Evolutionary conservation across 2,113 vertebrate genomes (phyloP).

Genomic region (Trogon melanurus): DNA sequence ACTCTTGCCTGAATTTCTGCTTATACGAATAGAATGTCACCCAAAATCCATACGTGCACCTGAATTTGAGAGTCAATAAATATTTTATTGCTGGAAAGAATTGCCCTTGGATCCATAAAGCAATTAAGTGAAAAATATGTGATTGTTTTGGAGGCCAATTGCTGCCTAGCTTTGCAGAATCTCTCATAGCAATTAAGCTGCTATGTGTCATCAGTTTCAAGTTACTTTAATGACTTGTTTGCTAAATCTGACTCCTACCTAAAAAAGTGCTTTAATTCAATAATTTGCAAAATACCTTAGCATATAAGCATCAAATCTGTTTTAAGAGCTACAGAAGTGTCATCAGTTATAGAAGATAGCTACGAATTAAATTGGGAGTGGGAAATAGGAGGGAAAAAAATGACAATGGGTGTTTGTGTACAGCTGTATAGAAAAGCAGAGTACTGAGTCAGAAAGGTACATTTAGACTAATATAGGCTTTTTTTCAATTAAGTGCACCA

Average conservation of each 20-base stretch:
- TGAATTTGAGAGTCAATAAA: neutral
- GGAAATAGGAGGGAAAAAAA: neutral
- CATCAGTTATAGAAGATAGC: conserved; percentile 33
- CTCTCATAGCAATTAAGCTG: conserved; percentile 42
- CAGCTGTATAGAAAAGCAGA: neutral
- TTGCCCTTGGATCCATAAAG: conserved; percentile 3
- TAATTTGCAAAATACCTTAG: conserved; percentile 69
- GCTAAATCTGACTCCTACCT: conserved; percentile 61
- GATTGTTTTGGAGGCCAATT: conserved; percentile 29
- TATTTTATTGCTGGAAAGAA: neutral
- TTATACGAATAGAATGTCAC: neutral
- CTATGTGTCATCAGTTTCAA: conserved; percentile 59
- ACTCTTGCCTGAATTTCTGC: neutral
- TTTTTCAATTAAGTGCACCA: neutral
- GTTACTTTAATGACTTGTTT: conserved; percentile 69
- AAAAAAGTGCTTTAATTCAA: conserved; percentile 63
- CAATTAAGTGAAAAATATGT: conserved; percentile 51
- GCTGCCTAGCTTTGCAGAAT: conserved; percentile 24
- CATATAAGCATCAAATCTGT: conserved; percentile 60
- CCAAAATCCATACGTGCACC: neutral
- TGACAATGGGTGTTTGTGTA: conserved; percentile 19
- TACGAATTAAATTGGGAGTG: conserved; percentile 49
- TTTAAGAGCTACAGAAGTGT: conserved; percentile 58
- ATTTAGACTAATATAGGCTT: neutral
- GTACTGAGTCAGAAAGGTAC: neutral